A percentile compares a stretch with the other conserved stretches of the same genome.
These are phyloP conservation scores for Oryctes rhinoceros DNA, from an alignment of 1,140 invertebrate species.

Conservation along the genomic window DNA sequence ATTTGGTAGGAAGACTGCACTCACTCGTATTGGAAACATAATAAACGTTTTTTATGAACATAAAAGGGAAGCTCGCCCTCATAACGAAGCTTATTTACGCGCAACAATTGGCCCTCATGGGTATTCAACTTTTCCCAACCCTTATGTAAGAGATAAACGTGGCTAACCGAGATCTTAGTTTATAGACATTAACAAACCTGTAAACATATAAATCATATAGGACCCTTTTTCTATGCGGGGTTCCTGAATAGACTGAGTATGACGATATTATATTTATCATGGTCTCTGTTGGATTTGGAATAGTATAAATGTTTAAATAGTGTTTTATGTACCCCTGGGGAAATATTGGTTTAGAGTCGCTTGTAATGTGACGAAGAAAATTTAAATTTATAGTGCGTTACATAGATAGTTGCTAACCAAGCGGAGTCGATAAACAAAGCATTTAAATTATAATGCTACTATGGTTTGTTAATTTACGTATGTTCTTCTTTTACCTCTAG, in stretches of 20 bases:
- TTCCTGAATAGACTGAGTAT: neutral
- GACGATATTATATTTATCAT: neutral
- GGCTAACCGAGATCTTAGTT: slow-evolving; percentile 1
- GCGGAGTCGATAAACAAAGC: neutral
- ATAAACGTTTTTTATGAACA: slow-evolving; percentile 2
- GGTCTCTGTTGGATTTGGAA: neutral
- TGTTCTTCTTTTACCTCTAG: no score
- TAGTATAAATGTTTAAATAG: slow-evolving; percentile 16
- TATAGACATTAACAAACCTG: slow-evolving; percentile 30
- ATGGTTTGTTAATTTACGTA: no score
- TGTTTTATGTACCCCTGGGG: neutral
- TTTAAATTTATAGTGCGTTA: slow-evolving; percentile 18
- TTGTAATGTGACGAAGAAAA: neutral
- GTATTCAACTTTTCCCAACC: neutral
- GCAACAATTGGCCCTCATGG: slow-evolving; percentile 28
- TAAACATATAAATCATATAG: slow-evolving; percentile 20
- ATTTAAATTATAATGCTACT: no score
- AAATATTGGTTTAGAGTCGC: neutral
- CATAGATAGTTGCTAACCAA: neutral
- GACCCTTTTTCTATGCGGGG: neutral
- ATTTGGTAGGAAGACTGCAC: neutral
- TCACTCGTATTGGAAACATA: neutral
- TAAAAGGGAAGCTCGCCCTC: neutral
- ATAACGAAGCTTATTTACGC: slow-evolving; percentile 21
- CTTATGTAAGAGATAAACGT: neutral